phyloP scores from a whole-genome alignment of 2,797 vertebrate species.

The Acanthornis magna region DNA sequence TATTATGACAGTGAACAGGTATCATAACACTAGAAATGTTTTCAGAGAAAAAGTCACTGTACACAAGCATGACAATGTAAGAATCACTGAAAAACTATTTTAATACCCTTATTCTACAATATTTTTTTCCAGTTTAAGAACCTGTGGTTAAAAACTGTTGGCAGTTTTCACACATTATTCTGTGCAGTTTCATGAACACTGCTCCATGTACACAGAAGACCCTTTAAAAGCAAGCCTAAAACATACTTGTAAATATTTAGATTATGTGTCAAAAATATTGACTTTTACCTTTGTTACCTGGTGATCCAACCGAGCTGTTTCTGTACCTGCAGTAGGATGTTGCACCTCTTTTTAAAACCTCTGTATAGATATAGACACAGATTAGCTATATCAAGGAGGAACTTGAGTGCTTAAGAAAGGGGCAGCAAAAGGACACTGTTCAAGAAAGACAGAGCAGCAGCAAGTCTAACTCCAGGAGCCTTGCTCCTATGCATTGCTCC shows the following conservation, averaged over 20 bases:
- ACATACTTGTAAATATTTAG: neutral
- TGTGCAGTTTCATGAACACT: neutral
- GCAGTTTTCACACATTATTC: neutral
- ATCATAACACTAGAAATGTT: neutral
- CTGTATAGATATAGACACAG: neutral
- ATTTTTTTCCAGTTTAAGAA: neutral
- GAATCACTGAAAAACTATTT: neutral
- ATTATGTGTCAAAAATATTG: neutral
- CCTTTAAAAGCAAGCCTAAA: neutral
- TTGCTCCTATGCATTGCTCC: neutral
- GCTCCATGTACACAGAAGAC: neutral
- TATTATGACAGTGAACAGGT: neutral
- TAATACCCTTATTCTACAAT: neutral
- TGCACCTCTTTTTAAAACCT: neutral
- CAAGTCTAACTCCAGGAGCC: neutral
- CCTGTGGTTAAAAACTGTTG: neutral
- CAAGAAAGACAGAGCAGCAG: neutral
- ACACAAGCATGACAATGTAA: neutral
- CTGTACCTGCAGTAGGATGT: neutral
- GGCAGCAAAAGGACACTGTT: neutral
- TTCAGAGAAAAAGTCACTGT: neutral
- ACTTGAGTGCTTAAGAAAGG: neutral
- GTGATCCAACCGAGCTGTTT: neutral
- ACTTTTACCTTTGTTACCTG: neutral
- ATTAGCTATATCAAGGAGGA: neutral